Evolutionary conservation across 2,888 invertebrate genomes (phyloP), one percentile per base, ranked within the genome.

Genomic region (Drosophila leonis): DNA sequence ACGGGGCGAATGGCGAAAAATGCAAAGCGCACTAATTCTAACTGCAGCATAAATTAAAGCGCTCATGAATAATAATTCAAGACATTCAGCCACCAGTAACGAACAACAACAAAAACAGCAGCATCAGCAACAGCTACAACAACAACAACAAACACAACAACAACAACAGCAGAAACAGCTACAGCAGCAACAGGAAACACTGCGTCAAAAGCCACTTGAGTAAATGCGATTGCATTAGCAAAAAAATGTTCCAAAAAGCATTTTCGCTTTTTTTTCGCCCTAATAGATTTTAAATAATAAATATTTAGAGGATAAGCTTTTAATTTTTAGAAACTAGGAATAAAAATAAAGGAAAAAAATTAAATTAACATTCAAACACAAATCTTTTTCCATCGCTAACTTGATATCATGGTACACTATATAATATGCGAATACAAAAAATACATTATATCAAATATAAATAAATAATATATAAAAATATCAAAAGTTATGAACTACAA

Each of bases 21-120:
- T 83, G 82, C 83, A 83, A 75, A 86, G 82, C 86, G 64, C 67
- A 85, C 84, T 88, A 85, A 85, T 85, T 85, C 84, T 71, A 86
- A 86, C 84, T 86, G 88, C 86, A 86, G 86, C 84, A 86, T 86
- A 86, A 88, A 88, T 86, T 86, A 84, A 86, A 75, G 84, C 78
- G 59, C 86, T 86, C 82, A 86, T 86, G 86, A 86, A 86, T 86
- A 86, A 86, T 86, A 86, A 88, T 86, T 88, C 79, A 88, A 88
- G 88, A 82, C 86, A 83, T 72, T 69, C 70, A 72, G 48, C 77
- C 68, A 49, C 73, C 68, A 75, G 27, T 49, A 61, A 51, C 56
- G 49, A 41, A 24, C 48, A 65, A 12, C 51, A 61, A 4, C 57
- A 62, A 31, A 31, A 35, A 2, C 46, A 54, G 1, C 51, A 51